Conservation (phyloP, 1,140 invertebrate genomes). For the Nylanderia fulva region DNA sequence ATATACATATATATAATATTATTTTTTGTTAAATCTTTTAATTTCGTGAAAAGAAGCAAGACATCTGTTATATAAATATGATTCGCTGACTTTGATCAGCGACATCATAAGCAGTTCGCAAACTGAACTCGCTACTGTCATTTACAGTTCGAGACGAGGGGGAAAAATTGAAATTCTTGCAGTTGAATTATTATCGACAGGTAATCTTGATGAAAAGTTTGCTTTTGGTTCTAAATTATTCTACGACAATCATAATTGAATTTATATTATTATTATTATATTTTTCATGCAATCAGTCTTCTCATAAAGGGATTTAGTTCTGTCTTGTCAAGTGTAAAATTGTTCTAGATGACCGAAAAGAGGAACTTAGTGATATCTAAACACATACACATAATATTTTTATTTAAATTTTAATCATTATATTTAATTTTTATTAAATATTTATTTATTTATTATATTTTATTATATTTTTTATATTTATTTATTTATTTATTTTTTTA, state of each 20-base stretch:
- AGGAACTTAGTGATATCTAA: too few relatives aligned
- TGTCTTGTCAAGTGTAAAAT: too few relatives aligned
- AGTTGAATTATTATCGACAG: constrained; percentile 80
- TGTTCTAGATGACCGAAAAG: too few relatives aligned
- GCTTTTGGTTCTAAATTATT: constrained; percentile 12
- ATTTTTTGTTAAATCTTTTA: background rate
- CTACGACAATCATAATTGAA: too few relatives aligned
- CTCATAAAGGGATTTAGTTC: too few relatives aligned
- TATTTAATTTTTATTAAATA: too few relatives aligned
- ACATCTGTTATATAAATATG: background rate
- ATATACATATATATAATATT: background rate
- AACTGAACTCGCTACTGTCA: constrained; percentile 70
- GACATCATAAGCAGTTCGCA: constrained; percentile 69
- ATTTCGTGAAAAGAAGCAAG: background rate
- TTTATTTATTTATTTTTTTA: too few relatives aligned
- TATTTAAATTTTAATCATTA: background rate
- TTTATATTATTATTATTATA: background rate
- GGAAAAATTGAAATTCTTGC: constrained; percentile 79
- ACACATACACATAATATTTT: background rate
- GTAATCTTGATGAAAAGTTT: constrained; percentile 76
- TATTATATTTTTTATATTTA: too few relatives aligned
- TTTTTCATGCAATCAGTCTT: too few relatives aligned
- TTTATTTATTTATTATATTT: too few relatives aligned
- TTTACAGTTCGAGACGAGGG: constrained; percentile 63
- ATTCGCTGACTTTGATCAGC: constrained; percentile 67